Base-by-base conservation (phyloP, 1,140 invertebrate genomes). In the Akabosia matsudoensis region DNA sequence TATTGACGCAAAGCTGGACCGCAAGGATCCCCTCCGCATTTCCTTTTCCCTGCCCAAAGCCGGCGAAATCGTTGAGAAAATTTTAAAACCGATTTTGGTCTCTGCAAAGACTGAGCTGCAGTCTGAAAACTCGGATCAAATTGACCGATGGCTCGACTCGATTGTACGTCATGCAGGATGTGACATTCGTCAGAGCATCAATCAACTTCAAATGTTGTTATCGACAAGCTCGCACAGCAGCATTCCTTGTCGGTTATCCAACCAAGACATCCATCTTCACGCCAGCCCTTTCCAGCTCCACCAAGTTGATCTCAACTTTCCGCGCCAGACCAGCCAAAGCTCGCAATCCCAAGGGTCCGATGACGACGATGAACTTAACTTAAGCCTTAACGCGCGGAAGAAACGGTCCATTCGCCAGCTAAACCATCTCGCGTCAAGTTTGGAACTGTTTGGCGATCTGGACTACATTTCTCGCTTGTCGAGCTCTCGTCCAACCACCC, bases 151-250 rank as follows among this genome's bases (percentile, higher is more conserved):
- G 24, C 74, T 81, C 1, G 56, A 78, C 30, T 73, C 77, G 4
- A 70, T 81, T 52, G 78, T 74, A 3, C 76, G 77, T 30, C 78
- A 79, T 70, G 30, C 16, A 56, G 45, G 67, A 1, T 61, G 72
- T 52, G 80, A 81, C 61, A 74, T 81, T 78, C 74, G 78, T 1
- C 64, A 51, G 30, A 71, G 72, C 22, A 78, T 81, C 33, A 81
- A 81, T 72, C 78, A 81, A 70, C 51, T 61, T 24, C 78, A 81
- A 28, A 22, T 81, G 33, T 33, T 76, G 13, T 74, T 64, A 4
- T 26, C 72, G 22, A 51, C 28, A n/a, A n/a, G n/a, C n/a, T n/a
- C n/a, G n/a, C n/a, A 54, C 51, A 10, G 37, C 52, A 22, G 18
- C 64, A 10, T 72, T 22, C 31, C 3, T 22, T 37, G 70, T n/a